Percentiles rank a stretch among this genome's conserved stretches.
phyloP scores from a whole-genome alignment of 30 jellyfish, hydroid and myxozoan species.

The Hydractinia symbiolongicarpus region DNA sequence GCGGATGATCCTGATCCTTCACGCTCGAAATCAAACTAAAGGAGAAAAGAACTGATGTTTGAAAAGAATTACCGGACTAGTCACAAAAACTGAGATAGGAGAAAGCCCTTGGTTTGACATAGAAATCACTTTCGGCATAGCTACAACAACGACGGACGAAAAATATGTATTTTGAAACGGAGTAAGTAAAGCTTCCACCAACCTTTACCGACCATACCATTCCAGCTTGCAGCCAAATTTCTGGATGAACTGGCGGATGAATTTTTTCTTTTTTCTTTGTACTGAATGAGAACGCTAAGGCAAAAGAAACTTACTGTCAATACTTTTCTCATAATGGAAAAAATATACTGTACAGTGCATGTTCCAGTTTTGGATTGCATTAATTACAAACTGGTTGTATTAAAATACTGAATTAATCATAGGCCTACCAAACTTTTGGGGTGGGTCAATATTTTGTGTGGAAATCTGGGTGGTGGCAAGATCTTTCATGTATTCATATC shows the following conservation, averaged over 20 bases:
- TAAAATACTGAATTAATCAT: neutral
- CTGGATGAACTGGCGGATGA: conserved; percentile 95
- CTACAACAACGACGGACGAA: no score
- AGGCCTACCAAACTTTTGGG: conserved; percentile 76
- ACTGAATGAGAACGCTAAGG: conserved; percentile 37
- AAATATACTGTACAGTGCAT: neutral
- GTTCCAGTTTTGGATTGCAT: neutral
- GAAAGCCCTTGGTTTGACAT: no score
- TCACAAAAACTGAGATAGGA: no score
- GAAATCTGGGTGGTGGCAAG: conserved; percentile 77
- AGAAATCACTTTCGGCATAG: no score
- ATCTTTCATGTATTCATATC: conserved; percentile 79
- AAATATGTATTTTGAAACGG: no score
- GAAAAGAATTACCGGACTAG: no score
- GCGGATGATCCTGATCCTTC: conserved; percentile 48
- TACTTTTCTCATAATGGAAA: no score
- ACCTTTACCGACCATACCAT: conserved; percentile 90
- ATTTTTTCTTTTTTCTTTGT: conserved; percentile 79
- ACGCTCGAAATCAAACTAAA: conserved; percentile 66
- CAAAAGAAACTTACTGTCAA: neutral
- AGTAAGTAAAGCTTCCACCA: neutral
- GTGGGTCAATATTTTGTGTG: conserved; percentile 71
- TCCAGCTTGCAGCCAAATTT: conserved; percentile 95
- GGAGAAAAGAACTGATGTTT: neutral
- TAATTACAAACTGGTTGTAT: neutral